Conservation (phyloP, 2,113 vertebrate species). For the Athene noctua region DNA sequence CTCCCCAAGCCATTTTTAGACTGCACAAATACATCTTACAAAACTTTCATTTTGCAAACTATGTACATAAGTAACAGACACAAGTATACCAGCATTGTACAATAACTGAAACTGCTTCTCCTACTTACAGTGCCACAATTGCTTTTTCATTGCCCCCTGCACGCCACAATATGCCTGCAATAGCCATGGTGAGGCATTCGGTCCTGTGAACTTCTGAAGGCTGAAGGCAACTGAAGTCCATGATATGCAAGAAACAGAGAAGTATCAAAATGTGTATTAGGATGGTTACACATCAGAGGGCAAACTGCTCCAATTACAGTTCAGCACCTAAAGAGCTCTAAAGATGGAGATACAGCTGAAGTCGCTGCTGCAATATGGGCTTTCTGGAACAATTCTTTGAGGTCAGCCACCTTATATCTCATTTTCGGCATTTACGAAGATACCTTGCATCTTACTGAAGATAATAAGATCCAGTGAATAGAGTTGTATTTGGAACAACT, state of each 20-base stretch:
- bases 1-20: background rate
- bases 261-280: background rate
- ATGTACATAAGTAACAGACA: rapidly evolving
- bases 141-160: constrained; percentile 81
- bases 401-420: background rate
- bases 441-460: background rate
- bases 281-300: background rate
- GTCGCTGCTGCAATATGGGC: background rate
- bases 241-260: background rate
- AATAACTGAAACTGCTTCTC: background rate
- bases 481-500: background rate
- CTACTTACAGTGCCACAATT: constrained; percentile 83
- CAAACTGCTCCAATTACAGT: background rate
- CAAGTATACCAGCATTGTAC: background rate
- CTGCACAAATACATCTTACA: background rate
- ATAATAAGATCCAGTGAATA: background rate
- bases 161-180: constrained; percentile 87
- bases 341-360: background rate
- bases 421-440: background rate
- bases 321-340: background rate
- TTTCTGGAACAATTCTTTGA: background rate
- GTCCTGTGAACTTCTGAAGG: constrained; percentile 74
- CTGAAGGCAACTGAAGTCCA: constrained; percentile 58
- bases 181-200: constrained; percentile 79
- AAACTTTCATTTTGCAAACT: background rate